Conservation (phyloP, 2,888 invertebrate species). For the Pinctada fucata region DNA sequence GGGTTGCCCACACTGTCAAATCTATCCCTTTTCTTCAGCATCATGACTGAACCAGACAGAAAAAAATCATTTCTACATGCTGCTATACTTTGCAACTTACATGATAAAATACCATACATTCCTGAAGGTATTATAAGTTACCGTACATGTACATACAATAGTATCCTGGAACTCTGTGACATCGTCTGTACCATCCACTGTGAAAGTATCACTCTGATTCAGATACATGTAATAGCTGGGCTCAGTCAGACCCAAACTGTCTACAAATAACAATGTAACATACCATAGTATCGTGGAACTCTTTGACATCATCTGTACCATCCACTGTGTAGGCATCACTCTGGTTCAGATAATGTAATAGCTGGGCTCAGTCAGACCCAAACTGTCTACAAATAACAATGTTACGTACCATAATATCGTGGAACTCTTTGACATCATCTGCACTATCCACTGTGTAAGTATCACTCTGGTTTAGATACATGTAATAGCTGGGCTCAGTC, state of each 20-base stretch:
- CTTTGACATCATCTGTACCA: conserved; percentile 82
- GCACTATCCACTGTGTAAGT: conserved; percentile 82
- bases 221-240: conserved; percentile 82
- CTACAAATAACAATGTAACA: conserved; percentile 72
- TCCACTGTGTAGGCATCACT: conserved; percentile 82
- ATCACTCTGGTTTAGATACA: conserved; percentile 81
- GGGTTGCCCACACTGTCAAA: no score
- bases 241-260: conserved; percentile 80
- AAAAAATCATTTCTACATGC: no score
- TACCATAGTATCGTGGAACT: conserved; percentile 82
- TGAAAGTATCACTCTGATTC: conserved; percentile 81
- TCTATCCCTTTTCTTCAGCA: no score
- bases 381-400: conserved; percentile 77
- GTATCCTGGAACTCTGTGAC: conserved; percentile 83
- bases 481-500: conserved; percentile 81
- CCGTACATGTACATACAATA: conserved; percentile 72
- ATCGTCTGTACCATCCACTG: conserved; percentile 83
- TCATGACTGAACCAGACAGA: no score
- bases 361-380: conserved; percentile 81
- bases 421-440: conserved; percentile 82
- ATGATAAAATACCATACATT: no score
- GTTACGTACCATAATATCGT: conserved; percentile 80
- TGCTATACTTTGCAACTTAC: no score
- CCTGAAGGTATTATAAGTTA: no score
- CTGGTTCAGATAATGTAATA: conserved; percentile 82